These are phyloP conservation scores for Crenuchus spilurus DNA, from an alignment of 2,797 vertebrate genomes.

Conservation along the genomic window DNA sequence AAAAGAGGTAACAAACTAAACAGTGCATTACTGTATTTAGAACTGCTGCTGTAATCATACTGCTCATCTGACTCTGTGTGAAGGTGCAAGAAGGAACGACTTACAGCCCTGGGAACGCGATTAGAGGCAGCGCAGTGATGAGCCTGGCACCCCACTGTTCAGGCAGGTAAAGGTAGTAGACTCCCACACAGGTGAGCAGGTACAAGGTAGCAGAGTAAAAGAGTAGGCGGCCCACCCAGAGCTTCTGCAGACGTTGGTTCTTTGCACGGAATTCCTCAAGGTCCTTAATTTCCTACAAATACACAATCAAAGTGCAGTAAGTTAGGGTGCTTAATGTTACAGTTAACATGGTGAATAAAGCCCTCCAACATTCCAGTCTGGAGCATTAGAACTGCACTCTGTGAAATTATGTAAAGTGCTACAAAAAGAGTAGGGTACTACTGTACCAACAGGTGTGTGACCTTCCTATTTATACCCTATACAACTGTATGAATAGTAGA, in stretches of 20 bases:
- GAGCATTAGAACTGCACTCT: no score
- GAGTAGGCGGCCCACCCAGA: constrained; percentile 92
- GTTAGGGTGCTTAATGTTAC: no score
- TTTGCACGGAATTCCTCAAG: constrained; percentile 94
- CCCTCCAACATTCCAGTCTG: no score
- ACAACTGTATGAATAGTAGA: neutral
- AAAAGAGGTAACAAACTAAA: no score
- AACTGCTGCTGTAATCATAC: no score
- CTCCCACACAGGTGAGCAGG: constrained; percentile 83
- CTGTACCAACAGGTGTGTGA: no score
- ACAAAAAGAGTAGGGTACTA: no score
- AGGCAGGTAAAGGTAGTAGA: constrained; percentile 93
- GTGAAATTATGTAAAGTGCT: no score
- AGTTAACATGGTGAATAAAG: no score
- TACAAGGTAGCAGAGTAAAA: constrained; percentile 91
- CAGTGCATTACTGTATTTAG: no score
- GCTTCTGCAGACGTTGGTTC: constrained; percentile 93
- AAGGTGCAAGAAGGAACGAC: constrained; percentile 61
- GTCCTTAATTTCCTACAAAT: constrained; percentile 88
- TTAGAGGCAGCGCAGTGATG: constrained; percentile 88
- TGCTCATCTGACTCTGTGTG: neutral
- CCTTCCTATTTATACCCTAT: no score
- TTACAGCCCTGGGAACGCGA: constrained; percentile 93
- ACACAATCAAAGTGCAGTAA: neutral
- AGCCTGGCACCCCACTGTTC: constrained; percentile 86